Evolutionary conservation across 2,113 vertebrate genomes (phyloP).

Genomic region (Turdus rufiventris): DNA sequence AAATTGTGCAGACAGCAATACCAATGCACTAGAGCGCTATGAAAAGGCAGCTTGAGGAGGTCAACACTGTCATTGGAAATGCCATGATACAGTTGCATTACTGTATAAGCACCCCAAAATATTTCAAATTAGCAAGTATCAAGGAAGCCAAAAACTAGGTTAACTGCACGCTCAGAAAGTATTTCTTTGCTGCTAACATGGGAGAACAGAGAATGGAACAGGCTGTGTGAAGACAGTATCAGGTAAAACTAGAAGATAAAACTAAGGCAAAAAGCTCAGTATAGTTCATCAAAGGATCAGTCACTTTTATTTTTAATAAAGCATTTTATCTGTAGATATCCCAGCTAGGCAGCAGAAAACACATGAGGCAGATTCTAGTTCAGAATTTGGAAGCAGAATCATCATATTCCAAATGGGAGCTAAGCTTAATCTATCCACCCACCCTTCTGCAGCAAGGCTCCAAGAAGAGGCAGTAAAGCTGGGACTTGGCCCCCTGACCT

Average conservation of each 20-base stretch:
- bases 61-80: conserved; percentile 3
- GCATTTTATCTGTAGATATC: not conserved
- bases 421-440: not conserved
- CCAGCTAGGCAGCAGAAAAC: not conserved
- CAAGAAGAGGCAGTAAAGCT: not conserved
- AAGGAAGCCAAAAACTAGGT: not conserved
- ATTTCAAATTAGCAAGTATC: not conserved
- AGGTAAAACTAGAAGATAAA: not conserved
- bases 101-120: not conserved
- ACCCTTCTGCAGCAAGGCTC: not conserved
- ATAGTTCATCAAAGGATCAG: not conserved
- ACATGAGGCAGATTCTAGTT: not conserved
- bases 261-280: not conserved
- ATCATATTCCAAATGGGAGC: accelerated
- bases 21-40: not conserved
- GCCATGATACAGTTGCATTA: not conserved
- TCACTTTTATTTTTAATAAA: not conserved
- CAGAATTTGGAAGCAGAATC: not conserved
- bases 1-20: conserved; percentile 11
- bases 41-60: not conserved
- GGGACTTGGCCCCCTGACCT: not conserved
- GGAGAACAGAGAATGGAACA: not conserved
- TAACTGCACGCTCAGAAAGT: not conserved
- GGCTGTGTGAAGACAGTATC: not conserved
- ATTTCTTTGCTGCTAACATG: not conserved